Percentiles rank a stretch among this genome's conserved stretches.
Conservation (phyloP, 2,888 invertebrate genomes). For the Caenorhabditis sp. region DNA sequence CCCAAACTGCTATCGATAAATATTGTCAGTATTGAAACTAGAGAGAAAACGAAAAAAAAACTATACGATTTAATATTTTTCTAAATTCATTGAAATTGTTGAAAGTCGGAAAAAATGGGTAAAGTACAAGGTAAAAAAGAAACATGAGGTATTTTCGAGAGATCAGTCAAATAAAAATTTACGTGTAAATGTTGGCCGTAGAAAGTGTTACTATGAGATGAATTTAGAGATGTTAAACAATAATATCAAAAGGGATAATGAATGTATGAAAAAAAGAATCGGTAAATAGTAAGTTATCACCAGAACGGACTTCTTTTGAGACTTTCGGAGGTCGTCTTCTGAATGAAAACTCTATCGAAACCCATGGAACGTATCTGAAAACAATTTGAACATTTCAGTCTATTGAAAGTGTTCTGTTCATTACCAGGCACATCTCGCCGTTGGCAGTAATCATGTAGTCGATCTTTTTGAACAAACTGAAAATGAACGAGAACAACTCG, state of each 20-base stretch:
- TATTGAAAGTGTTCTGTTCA: neutral
- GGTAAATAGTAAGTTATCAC: constrained; percentile 8
- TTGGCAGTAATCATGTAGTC: neutral
- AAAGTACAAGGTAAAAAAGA: no score
- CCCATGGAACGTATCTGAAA: no score
- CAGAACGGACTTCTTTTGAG: constrained; percentile 38
- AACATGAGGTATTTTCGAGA: no score
- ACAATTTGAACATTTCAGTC: no score
- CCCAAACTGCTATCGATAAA: neutral
- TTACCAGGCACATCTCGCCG: constrained; percentile 30
- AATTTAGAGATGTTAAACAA: no score
- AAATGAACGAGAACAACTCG: constrained; percentile 22
- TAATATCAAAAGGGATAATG: no score
- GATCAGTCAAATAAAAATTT: no score
- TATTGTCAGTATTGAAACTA: constrained; percentile 3
- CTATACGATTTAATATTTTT: no score
- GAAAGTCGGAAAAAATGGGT: neutral
- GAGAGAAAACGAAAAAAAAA: no score
- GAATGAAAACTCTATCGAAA: neutral
- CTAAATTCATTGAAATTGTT: neutral
- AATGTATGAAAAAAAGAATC: no score
- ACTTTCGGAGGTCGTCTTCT: neutral
- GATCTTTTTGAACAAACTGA: constrained; percentile 26
- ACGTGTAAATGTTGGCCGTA: no score
- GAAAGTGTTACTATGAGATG: no score